These are phyloP conservation scores for Sparidentex hasta DNA, from an alignment of 2,797 vertebrate genomes.

Conservation along the genomic window DNA sequence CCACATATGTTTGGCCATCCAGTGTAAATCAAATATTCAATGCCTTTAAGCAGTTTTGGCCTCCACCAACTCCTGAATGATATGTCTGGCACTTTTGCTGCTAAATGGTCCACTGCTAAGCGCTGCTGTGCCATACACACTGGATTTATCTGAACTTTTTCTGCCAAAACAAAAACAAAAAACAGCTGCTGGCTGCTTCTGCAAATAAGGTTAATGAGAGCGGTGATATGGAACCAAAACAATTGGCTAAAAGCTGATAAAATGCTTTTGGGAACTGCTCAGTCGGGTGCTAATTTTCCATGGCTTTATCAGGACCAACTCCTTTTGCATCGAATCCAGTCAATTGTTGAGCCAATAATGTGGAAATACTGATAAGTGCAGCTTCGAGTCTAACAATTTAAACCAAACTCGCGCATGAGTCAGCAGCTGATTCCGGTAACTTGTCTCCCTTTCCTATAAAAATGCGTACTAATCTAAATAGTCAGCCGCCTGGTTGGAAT, in stretches of 20 bases:
- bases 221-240: neutral
- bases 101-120: neutral
- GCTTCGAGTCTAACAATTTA: constrained; percentile 5
- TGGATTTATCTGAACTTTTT: neutral
- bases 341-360: no score
- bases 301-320: neutral
- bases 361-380: neutral
- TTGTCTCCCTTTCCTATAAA: constrained; percentile 31
- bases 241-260: neutral
- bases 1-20: neutral
- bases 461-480: constrained; percentile 40
- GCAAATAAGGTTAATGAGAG: neutral
- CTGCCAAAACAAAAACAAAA: no score
- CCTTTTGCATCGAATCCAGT: neutral
- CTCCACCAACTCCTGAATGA: neutral
- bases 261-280: neutral
- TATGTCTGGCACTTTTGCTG: neutral
- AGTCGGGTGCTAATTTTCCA: neutral
- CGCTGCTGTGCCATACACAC: neutral
- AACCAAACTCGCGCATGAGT: neutral
- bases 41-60: neutral
- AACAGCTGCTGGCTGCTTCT: neutral
- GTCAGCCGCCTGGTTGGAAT: constrained; percentile 37
- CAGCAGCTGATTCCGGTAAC: constrained; percentile 27
- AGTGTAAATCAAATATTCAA: neutral